Base-by-base conservation (phyloP, 1,140 invertebrate genomes). In the Drosophila neocordata region DNA sequence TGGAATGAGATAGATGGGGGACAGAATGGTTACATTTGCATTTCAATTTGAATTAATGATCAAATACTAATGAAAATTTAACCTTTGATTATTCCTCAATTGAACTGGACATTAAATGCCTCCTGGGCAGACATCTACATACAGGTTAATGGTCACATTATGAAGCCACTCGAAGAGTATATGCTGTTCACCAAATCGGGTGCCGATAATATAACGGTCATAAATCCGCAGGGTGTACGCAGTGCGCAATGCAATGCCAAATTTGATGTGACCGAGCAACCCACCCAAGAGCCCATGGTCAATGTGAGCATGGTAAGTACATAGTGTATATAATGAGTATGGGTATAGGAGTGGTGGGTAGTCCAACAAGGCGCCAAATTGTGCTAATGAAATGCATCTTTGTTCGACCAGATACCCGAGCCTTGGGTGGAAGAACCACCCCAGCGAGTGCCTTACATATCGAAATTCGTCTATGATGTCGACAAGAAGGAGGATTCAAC, bases 161-260 rank as follows among this genome's bases (percentile, higher is more conserved):
- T 97, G 96, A 96, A 96, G 79, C 96, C 96, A 4, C 90, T 97
- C 44, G 96, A 97, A 91, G 96, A 97, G 85, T 97, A 97, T 89
- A 97, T 97, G 96, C 92, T 96, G 5, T 97, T 96, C 90, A 96
- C 95, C 1, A 96, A 96, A 77, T 95, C 95, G 34, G 95, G 95
- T 52, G 94, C 95, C 55, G 96, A 96, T 84, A 95, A 95, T 52
- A 96, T 97, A 13, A 94, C 95, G 64, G 96, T 96, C 4, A 95
- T 96, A 12, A 96, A 96, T 90, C 94, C 96, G 1, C 95, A 95
- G 67, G 96, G 96, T n/a, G 95, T 97, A 1, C 92, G 96, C 77
- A 96, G 95, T 88, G 96, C 96, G 4, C 95, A 96, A 75, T 97
- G 96, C 91, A 95, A 93, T 58, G 92, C 96, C 0, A 94, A 95